A percentile compares a stretch with the other conserved stretches of the same genome.
phyloP scores from a whole-genome alignment of 2,888 invertebrate genomes.

The Aphidius colemani region DNA sequence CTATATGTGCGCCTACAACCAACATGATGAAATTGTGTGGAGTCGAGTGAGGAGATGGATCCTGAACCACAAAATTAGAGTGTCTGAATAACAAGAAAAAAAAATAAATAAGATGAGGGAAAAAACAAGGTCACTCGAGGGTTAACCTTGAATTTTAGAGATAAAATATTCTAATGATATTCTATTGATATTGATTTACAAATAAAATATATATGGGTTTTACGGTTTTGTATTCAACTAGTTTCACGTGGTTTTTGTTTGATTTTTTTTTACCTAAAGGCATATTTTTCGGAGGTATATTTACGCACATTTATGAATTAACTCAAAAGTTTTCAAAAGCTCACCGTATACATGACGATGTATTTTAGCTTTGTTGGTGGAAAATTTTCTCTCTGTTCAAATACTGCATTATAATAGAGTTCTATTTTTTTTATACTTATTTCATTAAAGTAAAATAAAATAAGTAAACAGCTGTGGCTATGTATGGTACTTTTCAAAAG shows the following conservation, averaged over 20 bases:
- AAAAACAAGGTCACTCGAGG: no score
- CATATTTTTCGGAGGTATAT: not conserved
- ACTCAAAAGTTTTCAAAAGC: not conserved
- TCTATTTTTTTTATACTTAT: no score
- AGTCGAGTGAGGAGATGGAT: no score
- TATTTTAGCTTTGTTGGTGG: not conserved
- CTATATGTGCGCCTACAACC: not conserved
- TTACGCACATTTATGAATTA: not conserved
- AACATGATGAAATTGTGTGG: not conserved
- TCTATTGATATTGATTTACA: not conserved
- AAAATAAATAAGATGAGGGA: not conserved
- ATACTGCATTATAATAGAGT: not conserved
- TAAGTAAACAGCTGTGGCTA: no score
- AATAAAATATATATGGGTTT: not conserved
- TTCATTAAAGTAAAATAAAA: no score
- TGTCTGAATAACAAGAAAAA: not conserved
- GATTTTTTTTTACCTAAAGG: no score
- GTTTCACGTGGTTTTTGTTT: not conserved
- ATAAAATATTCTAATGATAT: no score
- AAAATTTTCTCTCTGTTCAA: not conserved
- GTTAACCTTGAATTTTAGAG: no score
- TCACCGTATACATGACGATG: not conserved
- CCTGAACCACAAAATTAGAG: no score
- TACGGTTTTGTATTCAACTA: not conserved
- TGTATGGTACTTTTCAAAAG: slow-evolving; percentile 2